Base-by-base conservation (phyloP, 2,888 invertebrate genomes). In the Serripes groenlandicus region DNA sequence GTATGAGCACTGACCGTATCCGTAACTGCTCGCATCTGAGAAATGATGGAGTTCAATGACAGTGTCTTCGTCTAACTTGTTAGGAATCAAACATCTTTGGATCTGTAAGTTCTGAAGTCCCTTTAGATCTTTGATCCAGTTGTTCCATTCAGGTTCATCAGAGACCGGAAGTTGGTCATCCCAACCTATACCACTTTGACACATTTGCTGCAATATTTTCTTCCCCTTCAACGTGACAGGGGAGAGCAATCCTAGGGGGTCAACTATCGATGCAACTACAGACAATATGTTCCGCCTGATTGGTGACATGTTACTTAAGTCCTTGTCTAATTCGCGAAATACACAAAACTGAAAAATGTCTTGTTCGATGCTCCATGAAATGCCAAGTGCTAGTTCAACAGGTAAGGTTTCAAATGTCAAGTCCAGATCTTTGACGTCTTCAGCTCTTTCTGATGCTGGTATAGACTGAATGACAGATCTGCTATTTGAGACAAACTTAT, bases 211-310 rank as follows among this genome's bases (percentile, higher is more conserved):
- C 21, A 88, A 68, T 21, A 88, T 78, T 26, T 76, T 76, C 37
- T 81, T 86, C 0, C 87, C 85, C n/a, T 32, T 28, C 0, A 88
- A 75, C 0, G 77, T 30, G 21, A 88, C 71, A 18, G 88, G 87
- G 11, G 86, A 64, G n/a, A 88, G 54, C 23, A 86, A 73, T 9
- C 86, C 86, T 23, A 87, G 60, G 3, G 87, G 86, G 62, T 86
- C 86, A 68, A 80, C 84, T 1, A 84, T 52, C 3, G 77, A 76
- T 37, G 32, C 32, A 32, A 89, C 72, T 18, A 85, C 76, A 21
- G 87, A 82, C 35, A 89, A 54, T 26, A 83, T 52, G 9, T 72
- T 79, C 11, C 82, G 35, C 34, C 77, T 70, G 5, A 72, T 78
- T 4, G 70, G 26, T 21, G 86, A 80, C 18, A 60, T 35, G 32